phyloP scores from a whole-genome alignment of 2,797 vertebrate species.

The Coreius guichenoti region DNA sequence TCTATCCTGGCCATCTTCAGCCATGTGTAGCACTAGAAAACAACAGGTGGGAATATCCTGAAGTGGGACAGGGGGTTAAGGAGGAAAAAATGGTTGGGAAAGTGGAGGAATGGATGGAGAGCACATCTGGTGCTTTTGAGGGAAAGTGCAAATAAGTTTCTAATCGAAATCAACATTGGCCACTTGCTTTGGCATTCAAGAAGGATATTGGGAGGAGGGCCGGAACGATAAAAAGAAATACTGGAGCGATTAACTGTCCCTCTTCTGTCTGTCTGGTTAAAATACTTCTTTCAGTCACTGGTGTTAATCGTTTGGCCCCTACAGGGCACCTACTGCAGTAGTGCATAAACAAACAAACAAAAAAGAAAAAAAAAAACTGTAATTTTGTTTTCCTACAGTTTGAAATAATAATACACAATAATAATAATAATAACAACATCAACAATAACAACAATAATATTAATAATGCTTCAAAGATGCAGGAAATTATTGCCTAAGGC shows the following conservation, averaged over 20 bases:
- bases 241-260: slow-evolving; percentile 19
- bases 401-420: slow-evolving; percentile 60
- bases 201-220: background rate
- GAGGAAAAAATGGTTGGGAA: background rate
- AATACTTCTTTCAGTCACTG: slow-evolving; percentile 65
- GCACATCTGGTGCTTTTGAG: background rate
- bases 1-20: slow-evolving; percentile 23
- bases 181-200: slow-evolving; percentile 40
- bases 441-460: slow-evolving; percentile 62
- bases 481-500: slow-evolving; percentile 89
- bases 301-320: slow-evolving; percentile 75
- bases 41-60: slow-evolving; percentile 29
- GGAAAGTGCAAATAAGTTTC: slow-evolving; percentile 40
- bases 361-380: slow-evolving; percentile 67
- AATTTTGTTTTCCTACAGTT: slow-evolving; percentile 80
- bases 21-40: slow-evolving; percentile 23
- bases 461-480: slow-evolving; percentile 83
- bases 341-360: slow-evolving; percentile 79
- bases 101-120: background rate
- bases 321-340: slow-evolving; percentile 85
- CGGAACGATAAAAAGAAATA: slow-evolving; percentile 43
- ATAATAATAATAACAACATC: slow-evolving; percentile 60
- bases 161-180: slow-evolving; percentile 42
- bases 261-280: slow-evolving; percentile 13
- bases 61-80: background rate